Evolutionary conservation across 2,797 vertebrate genomes (phyloP).

Genomic region (Peromyscus melanophrys): DNA sequence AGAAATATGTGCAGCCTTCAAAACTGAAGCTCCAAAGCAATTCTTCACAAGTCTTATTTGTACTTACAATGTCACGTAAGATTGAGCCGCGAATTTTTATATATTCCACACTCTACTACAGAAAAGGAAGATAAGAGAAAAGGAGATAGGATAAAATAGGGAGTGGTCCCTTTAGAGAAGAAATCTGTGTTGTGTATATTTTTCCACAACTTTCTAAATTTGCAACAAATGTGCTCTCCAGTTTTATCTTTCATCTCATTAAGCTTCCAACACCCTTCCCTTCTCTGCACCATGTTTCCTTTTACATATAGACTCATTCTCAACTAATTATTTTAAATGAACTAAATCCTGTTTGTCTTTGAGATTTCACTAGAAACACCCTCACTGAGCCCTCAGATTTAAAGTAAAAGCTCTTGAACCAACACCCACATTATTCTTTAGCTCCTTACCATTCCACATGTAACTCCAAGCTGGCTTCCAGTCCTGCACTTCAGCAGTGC

Average conservation of each 20-base stretch:
- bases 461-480: neutral
- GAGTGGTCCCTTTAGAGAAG: slow-evolving; percentile 18
- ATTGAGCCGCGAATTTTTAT: neutral
- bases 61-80: neutral
- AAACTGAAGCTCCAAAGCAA: slow-evolving; percentile 13
- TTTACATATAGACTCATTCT: neutral
- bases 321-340: neutral
- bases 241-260: slow-evolving; percentile 34
- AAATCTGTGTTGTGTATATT: slow-evolving; percentile 27
- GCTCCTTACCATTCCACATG: neutral
- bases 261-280: neutral
- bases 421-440: neutral
- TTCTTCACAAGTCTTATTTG: neutral
- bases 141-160: neutral
- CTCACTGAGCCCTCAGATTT: neutral
- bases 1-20: neutral
- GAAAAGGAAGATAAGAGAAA: slow-evolving; percentile 51
- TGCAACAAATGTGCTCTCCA: neutral
- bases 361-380: neutral
- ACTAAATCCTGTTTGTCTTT: slow-evolving; percentile 11
- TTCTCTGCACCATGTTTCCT: neutral
- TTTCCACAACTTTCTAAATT: slow-evolving; percentile 63
- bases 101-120: neutral
- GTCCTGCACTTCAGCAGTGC: neutral
- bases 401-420: neutral